Evolutionary conservation across 2,113 vertebrate genomes (phyloP).

Genomic region (Myodes glareolus): DNA sequence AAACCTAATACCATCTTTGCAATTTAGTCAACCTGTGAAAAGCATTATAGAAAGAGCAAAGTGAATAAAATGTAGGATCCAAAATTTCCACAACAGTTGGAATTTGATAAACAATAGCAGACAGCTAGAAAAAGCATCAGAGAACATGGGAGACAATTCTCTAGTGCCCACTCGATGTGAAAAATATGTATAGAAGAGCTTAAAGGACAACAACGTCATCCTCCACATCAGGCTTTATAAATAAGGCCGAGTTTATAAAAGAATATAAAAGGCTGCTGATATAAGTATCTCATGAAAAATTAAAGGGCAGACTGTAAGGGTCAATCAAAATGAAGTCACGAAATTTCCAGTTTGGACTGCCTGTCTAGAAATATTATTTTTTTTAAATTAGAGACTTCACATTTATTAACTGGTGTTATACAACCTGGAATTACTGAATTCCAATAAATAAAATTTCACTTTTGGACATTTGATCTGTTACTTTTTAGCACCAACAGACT

Average conservation of each 20-base stretch:
- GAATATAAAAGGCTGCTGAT: background rate
- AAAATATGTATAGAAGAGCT: background rate
- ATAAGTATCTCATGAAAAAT: constrained; percentile 26
- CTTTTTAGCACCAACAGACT: constrained; percentile 68
- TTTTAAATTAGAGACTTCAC: constrained; percentile 62
- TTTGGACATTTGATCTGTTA: constrained; percentile 64
- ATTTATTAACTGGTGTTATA: constrained; percentile 77
- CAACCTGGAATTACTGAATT: constrained; percentile 73
- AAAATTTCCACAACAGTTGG: constrained; percentile 27
- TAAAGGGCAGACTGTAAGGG: background rate
- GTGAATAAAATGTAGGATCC: background rate
- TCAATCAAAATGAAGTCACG: constrained; percentile 24
- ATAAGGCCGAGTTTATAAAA: constrained; percentile 35
- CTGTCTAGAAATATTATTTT: too few relatives aligned
- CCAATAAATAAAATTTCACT: constrained; percentile 75
- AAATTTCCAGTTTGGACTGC: constrained; percentile 10
- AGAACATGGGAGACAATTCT: background rate
- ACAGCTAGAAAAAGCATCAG: background rate
- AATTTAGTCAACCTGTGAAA: constrained; percentile 21
- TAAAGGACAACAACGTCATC: background rate
- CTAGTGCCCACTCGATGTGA: background rate
- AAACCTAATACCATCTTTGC: constrained; percentile 13
- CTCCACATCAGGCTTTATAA: constrained; percentile 36
- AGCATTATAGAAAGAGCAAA: constrained; percentile 26
- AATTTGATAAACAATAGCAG: background rate